Percentiles rank a stretch among this genome's conserved stretches.
Conservation (phyloP, 1,140 invertebrate genomes). For the Drosophila guanche region DNA sequence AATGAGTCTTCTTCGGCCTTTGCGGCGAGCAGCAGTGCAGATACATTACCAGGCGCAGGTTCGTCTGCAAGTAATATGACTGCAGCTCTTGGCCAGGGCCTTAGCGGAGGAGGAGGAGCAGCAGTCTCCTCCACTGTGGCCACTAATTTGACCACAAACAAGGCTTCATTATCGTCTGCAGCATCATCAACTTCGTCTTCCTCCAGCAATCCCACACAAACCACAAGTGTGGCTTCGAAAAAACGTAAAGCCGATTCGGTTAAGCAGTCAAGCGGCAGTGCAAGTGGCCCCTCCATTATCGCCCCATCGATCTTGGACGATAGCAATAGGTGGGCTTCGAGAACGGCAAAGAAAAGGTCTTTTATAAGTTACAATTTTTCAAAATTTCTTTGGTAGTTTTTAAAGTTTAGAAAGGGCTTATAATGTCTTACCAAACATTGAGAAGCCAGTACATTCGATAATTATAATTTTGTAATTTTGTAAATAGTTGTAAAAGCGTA, state of each 20-base stretch:
- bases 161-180: conserved; percentile 29
- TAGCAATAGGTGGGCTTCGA: conserved; percentile 72
- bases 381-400: conserved; percentile 12
- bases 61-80: conserved; percentile 41
- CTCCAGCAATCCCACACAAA: conserved; percentile 17
- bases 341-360: conserved; percentile 46
- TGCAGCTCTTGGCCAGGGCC: conserved; percentile 10
- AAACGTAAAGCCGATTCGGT: conserved; percentile 71
- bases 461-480: conserved; percentile 6
- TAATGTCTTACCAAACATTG: neutral
- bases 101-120: neutral
- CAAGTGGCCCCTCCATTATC: neutral
- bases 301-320: conserved; percentile 48
- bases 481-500: neutral
- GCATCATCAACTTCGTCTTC: conserved; percentile 22
- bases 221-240: conserved; percentile 48
- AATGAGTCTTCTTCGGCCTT: conserved; percentile 38
- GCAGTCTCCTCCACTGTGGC: conserved; percentile 14
- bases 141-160: conserved; percentile 45
- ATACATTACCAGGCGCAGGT: conserved; percentile 48
- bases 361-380: conserved; percentile 32
- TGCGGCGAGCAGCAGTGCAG: conserved; percentile 6
- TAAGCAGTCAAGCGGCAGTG: conserved; percentile 43
- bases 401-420: neutral
- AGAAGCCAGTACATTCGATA: conserved; percentile 1